Percentiles rank a stretch among this genome's conserved stretches.
Evolutionary conservation across 2,113 vertebrate species (phyloP).

Genomic region (Megalops atlanticus): DNA sequence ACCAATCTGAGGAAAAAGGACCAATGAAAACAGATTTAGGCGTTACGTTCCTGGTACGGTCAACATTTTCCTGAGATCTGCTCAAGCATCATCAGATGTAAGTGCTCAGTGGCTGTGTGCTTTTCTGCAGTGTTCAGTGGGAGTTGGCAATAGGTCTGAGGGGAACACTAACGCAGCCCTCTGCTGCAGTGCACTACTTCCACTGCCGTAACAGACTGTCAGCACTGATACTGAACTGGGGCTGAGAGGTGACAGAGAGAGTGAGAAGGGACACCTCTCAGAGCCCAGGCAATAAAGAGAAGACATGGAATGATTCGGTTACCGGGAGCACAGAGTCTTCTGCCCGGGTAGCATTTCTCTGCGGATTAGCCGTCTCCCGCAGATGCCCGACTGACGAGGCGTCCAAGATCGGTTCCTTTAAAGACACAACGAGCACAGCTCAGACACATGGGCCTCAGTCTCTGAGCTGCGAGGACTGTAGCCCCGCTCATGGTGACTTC

Average conservation of each 20-base stretch:
- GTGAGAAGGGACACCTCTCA: background rate
- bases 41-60: background rate
- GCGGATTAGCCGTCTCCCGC: conserved; percentile 56
- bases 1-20: background rate
- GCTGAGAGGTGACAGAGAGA: conserved; percentile 1
- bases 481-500: background rate
- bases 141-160: background rate
- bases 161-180: background rate
- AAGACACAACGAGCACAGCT: conserved; percentile 29
- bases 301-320: conserved; percentile 24
- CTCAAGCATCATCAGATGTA: background rate
- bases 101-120: background rate
- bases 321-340: conserved; percentile 73
- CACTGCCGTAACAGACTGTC: background rate
- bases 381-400: conserved; percentile 56
- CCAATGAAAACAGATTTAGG: background rate
- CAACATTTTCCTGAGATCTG: conserved; percentile 2
- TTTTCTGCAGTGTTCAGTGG: background rate
- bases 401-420: conserved; percentile 58
- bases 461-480: background rate
- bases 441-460: background rate
- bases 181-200: background rate
- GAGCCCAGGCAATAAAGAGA: conserved; percentile 4
- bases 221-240: background rate
- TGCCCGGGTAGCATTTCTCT: conserved; percentile 64